Base-by-base conservation (phyloP, 2,113 vertebrate species). In the Notarius lentiginosus region DNA sequence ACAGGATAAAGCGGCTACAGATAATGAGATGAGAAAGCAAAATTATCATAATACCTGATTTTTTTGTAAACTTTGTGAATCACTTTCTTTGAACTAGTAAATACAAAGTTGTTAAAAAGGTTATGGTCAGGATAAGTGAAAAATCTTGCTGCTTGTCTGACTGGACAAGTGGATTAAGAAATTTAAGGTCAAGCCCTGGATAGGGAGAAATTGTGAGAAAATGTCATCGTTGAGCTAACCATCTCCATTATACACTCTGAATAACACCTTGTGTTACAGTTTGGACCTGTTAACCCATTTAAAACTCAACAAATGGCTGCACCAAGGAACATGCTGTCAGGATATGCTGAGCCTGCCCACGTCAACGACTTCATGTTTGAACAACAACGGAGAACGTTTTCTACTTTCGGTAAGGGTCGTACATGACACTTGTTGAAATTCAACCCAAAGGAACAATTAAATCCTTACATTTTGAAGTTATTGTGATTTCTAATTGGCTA, bases 351-450 rank as follows among this genome's bases (percentile, higher is more conserved):
- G 93, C 97, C 98, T 86, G 96, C 98, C 87, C 98, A 99, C 55
- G 96, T 99, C 91, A 99, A 99, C 77, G 97, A 99, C 90, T 99
- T 99, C 87, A 99, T 99, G 98, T 99, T 99, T 94, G 98, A 99
- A 87, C 97, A 99, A 83, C 98, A 99, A 90, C 95, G 98, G 88
- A 97, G 98, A 90, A 99, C 98, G 4, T 99, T 99, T 93, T 97
- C 96, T 87, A 98, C 98, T 4, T 99, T 95, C 65, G 98, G 98
- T 99, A 92, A 91, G 18, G 10, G 20, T 75, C 41, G 22, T 10
- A 8, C 34, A 0, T 73, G 70, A 73, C 17, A 14, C 63, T 27
- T 30, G 63, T 12, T 63, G 20, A 63, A 63, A n/a, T 22, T 61
- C 60, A 7, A 22, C 8, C 22, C 61, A 63, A 22, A 22, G 20